Base-by-base conservation (phyloP, 1,140 invertebrate genomes). In the Ceratina japonica region DNA sequence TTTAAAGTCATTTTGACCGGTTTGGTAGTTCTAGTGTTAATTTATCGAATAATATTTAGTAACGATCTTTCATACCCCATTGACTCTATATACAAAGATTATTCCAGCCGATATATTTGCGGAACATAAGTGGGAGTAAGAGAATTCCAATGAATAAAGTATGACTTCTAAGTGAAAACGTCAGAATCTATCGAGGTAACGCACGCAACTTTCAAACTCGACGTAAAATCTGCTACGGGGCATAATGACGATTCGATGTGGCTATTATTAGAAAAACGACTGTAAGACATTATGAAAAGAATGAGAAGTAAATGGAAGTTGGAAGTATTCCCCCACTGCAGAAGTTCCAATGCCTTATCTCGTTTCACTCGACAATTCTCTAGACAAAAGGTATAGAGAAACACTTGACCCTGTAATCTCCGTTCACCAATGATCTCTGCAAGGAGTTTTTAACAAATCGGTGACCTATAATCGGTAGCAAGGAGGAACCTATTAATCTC, bases 101-200 rank as follows among this genome's bases (percentile, higher is more conserved):
- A 37, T n/a, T 8, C 37, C 5, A 37, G 31, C 18, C 37, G 37
- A 44, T 44, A 10, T 44, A 44, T 37, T 63, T 37, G 4, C 27
- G 24, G 16, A 3, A 4, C 59, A 10, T 37, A 7, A 44, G n/a
- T 63, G 16, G 7, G n/a, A 37, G 62, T n/a, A 63, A 63, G 37
- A 44, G 37, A 44, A 44, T 63, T 18, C 5, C 18, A 10, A 20
- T 63, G 62, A 63, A 63, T 63, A 63, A 63, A 63, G 44, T 63
- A 63, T 63, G 16, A 63, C 18, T 12, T 37, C 62, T 18, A 0
- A 63, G 59, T 63, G 62, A 63, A 63, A 63, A 63, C 22, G 12
- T 27, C 12, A 2, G 13, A 27, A 27, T 61, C 22, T 16, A 61
- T 61, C 59, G n/a, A 61, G n/a, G 22, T 61, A 27, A 16, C 59